Percentiles rank a stretch among this genome's conserved stretches.
These are phyloP conservation scores for Rhopalosiphum maidis DNA, from an alignment of 1,140 invertebrate genomes.

Conservation along the genomic window DNA sequence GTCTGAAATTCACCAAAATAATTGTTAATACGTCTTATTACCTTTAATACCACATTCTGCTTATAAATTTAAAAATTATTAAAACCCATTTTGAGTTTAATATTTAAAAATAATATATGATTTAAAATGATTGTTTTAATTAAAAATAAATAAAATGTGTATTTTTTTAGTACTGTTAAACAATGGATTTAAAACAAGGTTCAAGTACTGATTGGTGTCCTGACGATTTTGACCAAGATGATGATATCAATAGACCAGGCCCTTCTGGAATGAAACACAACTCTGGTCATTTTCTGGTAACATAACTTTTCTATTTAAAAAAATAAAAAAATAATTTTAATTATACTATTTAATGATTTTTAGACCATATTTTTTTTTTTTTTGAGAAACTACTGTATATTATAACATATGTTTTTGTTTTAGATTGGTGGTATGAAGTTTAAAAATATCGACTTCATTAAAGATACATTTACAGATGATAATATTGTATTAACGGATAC, in stretches of 20 bases:
- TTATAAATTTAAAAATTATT: not conserved
- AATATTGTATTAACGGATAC: slow-evolving; percentile 54
- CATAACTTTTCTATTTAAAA: not conserved
- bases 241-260: slow-evolving; percentile 41
- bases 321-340: not conserved
- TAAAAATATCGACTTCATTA: slow-evolving; percentile 52
- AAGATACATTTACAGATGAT: slow-evolving; percentile 47
- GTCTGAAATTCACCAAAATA: not conserved
- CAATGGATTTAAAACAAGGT: slow-evolving; percentile 5
- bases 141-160: not conserved
- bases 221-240: slow-evolving; percentile 26
- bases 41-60: not conserved
- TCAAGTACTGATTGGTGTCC: slow-evolving; percentile 36
- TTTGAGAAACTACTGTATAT: not conserved
- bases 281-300: slow-evolving; percentile 41
- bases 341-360: not conserved
- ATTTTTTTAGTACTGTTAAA: slow-evolving; percentile 2
- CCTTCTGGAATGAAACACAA: slow-evolving; percentile 47
- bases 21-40: not conserved
- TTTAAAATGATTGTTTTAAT: not conserved
- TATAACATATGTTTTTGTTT: not conserved
- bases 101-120: not conserved
- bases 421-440: slow-evolving; percentile 55
- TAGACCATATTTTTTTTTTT: not conserved
- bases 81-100: not conserved